Conservation (phyloP, 2,797 vertebrate species). For the Fringilla coelebs region DNA sequence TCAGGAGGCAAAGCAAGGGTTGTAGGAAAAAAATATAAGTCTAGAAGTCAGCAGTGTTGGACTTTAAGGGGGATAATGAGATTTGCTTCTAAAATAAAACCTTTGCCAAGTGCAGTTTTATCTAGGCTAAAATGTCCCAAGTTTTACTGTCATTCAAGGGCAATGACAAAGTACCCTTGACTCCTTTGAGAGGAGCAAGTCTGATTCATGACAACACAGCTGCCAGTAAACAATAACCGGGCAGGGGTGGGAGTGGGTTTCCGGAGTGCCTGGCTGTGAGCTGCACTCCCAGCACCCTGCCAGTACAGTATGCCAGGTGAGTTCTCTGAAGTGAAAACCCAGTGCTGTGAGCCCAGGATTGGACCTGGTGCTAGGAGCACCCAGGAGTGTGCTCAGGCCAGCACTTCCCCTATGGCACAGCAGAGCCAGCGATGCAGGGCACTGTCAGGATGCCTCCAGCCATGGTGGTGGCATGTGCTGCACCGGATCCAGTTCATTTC, state of each 20-base stretch:
- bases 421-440: background rate
- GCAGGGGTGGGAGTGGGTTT: background rate
- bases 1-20: background rate
- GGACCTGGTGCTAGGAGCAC: background rate
- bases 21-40: background rate
- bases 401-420: background rate
- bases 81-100: background rate
- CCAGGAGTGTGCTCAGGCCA: background rate
- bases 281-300: background rate
- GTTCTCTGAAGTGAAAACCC: background rate
- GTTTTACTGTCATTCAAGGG: background rate
- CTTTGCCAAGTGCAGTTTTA: background rate
- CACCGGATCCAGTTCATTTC: background rate
- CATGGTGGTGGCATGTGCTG: fast-evolving
- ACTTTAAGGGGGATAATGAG: background rate
- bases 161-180: background rate
- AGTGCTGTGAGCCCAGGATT: background rate
- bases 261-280: background rate
- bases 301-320: background rate
- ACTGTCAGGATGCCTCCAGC: background rate
- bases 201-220: background rate
- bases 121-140: background rate
- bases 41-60: background rate
- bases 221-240: fast-evolving
- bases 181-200: background rate